Conservation (phyloP, 2,888 invertebrate species). For the Phania funesta region DNA sequence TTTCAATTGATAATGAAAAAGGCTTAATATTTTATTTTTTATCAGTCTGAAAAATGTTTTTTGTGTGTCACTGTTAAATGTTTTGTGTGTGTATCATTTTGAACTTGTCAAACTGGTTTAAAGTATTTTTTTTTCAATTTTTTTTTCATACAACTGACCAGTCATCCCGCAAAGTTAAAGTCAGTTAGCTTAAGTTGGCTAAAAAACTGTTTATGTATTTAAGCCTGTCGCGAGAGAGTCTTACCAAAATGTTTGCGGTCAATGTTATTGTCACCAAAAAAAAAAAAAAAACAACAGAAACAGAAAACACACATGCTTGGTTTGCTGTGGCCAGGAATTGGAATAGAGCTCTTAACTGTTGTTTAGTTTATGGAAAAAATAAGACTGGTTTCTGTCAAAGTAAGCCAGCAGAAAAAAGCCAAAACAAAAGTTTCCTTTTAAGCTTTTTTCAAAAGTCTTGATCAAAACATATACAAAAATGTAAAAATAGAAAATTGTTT, state of each 20-base stretch:
- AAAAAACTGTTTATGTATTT: background rate
- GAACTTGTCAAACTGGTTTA: slow-evolving; percentile 64
- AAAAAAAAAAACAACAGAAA: slow-evolving; percentile 17
- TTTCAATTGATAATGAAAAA: slow-evolving; percentile 63
- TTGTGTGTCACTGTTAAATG: slow-evolving; percentile 66
- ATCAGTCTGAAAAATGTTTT: slow-evolving; percentile 41
- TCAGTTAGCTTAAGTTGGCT: slow-evolving; percentile 40
- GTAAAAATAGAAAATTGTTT: slow-evolving; percentile 53
- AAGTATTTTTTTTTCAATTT: slow-evolving; percentile 37
- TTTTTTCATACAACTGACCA: slow-evolving; percentile 44
- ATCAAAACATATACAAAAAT: slow-evolving; percentile 14
- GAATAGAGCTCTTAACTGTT: slow-evolving; percentile 62
- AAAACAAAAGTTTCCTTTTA: slow-evolving; percentile 53
- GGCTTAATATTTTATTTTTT: slow-evolving; percentile 28
- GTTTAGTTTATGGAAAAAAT: slow-evolving; percentile 28
- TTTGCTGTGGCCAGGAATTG: slow-evolving; percentile 40
- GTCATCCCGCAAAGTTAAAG: slow-evolving; percentile 59
- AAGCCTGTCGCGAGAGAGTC: slow-evolving; percentile 60
- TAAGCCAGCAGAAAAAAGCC: slow-evolving; percentile 29
- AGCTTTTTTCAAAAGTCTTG: slow-evolving; percentile 15
- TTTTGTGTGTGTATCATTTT: slow-evolving; percentile 62
- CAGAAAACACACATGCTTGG: slow-evolving; percentile 53
- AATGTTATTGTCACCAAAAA: slow-evolving; percentile 67
- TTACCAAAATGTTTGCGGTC: slow-evolving; percentile 65
- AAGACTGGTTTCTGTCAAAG: slow-evolving; percentile 59